phyloP scores from a whole-genome alignment of 2,888 invertebrate species.

The Phytoseiulus persimilis region DNA sequence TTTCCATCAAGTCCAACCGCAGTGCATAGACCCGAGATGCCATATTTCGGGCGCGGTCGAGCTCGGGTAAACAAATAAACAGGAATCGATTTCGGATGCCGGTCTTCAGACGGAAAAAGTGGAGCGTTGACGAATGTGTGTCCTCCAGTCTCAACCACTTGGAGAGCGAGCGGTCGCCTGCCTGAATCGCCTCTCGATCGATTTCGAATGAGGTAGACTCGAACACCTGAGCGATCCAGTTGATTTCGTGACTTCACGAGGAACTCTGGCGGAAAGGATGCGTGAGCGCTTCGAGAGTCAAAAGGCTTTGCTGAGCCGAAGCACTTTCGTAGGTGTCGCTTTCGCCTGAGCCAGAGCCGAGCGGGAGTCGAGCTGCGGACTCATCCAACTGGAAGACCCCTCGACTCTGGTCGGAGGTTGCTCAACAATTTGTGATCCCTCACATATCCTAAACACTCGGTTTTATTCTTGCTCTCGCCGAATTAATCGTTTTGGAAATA shows the following conservation, averaged over 20 bases:
- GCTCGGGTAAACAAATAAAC: neutral
- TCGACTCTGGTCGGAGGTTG: neutral
- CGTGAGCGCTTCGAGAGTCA: neutral
- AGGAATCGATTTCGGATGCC: neutral
- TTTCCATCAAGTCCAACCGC: too few species aligned
- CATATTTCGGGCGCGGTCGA: too few species aligned
- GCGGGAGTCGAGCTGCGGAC: neutral
- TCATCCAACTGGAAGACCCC: neutral
- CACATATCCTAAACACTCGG: neutral
- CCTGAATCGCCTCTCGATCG: neutral
- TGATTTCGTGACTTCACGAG: neutral
- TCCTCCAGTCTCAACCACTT: neutral
- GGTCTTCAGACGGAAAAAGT: neutral
- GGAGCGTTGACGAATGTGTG: neutral
- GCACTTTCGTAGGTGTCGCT: neutral
- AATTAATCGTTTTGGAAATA: conserved; percentile 5
- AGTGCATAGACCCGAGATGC: too few species aligned
- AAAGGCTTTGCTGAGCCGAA: neutral
- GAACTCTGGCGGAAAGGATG: neutral
- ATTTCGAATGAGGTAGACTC: too few species aligned
- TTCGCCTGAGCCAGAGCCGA: neutral
- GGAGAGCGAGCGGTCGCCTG: neutral
- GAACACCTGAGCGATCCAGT: neutral
- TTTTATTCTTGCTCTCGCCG: neutral
- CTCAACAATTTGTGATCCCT: neutral